Evolutionary conservation across 2,888 invertebrate species (phyloP).

Genomic region (Proisotoma minuta): DNA sequence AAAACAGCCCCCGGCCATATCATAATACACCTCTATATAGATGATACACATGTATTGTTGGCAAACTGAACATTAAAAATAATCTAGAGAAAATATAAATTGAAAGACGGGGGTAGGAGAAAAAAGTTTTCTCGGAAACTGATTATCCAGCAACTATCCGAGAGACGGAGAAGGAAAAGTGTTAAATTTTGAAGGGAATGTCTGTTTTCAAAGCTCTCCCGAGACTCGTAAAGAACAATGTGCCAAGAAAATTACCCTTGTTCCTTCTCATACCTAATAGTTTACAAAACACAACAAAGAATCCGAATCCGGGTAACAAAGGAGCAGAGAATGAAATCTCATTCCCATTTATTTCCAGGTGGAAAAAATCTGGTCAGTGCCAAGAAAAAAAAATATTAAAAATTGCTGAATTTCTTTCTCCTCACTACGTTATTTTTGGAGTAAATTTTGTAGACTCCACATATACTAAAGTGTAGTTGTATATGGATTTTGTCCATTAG

Average conservation of each 20-base stretch:
- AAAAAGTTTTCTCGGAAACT: neutral
- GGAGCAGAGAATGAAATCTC: neutral
- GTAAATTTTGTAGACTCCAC: too few species aligned
- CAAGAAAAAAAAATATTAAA: neutral
- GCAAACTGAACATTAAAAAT: neutral
- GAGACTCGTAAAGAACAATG: conserved; percentile 3
- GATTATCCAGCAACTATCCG: neutral
- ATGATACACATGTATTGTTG: neutral
- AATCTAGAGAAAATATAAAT: neutral
- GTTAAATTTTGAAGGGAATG: conserved; percentile 2
- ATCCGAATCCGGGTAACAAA: neutral
- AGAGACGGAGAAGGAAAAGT: neutral
- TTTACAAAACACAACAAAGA: neutral
- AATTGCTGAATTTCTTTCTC: neutral
- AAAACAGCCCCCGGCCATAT: too few species aligned
- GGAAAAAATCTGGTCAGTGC: neutral
- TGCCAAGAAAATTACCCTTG: neutral
- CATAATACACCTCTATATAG: too few species aligned
- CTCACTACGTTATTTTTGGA: too few species aligned
- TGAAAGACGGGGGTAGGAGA: too few species aligned
- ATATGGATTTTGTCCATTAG: too few species aligned
- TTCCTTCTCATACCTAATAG: neutral
- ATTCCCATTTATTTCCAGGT: neutral
- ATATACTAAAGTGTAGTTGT: too few species aligned
- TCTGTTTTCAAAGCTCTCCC: neutral